Base-by-base conservation (phyloP, 2,113 vertebrate species). In the Hippoglossus stenolepis region DNA sequence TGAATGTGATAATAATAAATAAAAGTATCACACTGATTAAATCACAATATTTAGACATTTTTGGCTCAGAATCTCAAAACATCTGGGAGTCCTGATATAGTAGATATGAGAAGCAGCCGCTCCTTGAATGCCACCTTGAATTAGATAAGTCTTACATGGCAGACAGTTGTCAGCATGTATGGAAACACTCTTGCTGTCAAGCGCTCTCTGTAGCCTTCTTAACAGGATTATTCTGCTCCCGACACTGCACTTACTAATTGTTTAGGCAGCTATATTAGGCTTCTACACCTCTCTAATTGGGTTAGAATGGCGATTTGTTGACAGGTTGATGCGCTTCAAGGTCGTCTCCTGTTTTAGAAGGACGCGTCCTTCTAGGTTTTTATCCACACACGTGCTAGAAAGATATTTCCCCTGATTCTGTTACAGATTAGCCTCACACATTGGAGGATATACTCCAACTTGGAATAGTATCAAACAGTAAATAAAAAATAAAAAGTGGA, bases 181-280 rank as follows among this genome's bases (percentile, higher is more conserved):
- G 69, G 80, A 66, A 85, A 84, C 43, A 13, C 47, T 62, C 31
- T 66, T 68, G 79, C 80, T 75, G 26, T 26, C 54, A 70, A 74
- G 62, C 60, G 70, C 81, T 79, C 66, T 70, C 31, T 0, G 24
- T 65, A 59, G 65, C 84, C 58, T 80, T 64, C 57, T 45, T 85
- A 90, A 92, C 31, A 83, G 72, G 90, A 92, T 92, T 92, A 90
- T 86, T 83, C 82, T 65, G 73, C 84, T 83, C 71, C 70, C 45
- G 9, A 80, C 75, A 58, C 68, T 64, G 53, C 86, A 62, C 78
- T 87, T 72, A 66, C 75, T 89, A 86, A 92, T 89, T 87, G 82
- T 89, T 91, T 75, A 77, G 31, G 31, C 31, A 31, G 31, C 31
- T 31, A 31, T 31, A 31, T 31, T 7, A 6, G 76, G 60, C 78